phyloP scores from a whole-genome alignment of 1,140 invertebrate genomes.

The Calosoma granatense region DNA sequence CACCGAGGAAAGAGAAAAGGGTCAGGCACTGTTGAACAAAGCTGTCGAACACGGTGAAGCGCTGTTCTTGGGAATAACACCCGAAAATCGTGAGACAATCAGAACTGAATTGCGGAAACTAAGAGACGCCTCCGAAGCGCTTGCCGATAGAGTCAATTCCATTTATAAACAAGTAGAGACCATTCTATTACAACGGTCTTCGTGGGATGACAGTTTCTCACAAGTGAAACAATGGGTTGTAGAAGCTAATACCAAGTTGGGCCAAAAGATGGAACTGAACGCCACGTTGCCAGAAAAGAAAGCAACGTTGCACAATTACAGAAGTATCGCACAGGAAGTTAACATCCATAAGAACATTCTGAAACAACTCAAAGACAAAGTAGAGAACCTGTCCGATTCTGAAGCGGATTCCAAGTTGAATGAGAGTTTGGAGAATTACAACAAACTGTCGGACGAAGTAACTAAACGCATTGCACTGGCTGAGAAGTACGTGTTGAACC shows the following conservation, averaged over 20 bases:
- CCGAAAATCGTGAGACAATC: slow-evolving; percentile 75
- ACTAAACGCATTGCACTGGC: slow-evolving; percentile 52
- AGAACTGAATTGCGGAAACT: slow-evolving; percentile 70
- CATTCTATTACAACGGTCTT: slow-evolving; percentile 75
- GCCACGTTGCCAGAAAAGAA: slow-evolving; percentile 78
- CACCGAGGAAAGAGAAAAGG: slow-evolving; percentile 63
- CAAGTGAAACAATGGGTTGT: slow-evolving; percentile 73
- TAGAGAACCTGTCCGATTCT: slow-evolving; percentile 59
- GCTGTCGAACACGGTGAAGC: slow-evolving; percentile 79
- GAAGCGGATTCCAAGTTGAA: slow-evolving; percentile 60
- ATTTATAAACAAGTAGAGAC: slow-evolving; percentile 79
- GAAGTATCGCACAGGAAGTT: slow-evolving; percentile 70
- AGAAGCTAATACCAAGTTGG: slow-evolving; percentile 59
- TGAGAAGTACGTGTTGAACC: slow-evolving; percentile 66
- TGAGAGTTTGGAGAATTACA: slow-evolving; percentile 58
- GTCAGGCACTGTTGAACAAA: slow-evolving; percentile 64
- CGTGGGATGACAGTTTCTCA: slow-evolving; percentile 80
- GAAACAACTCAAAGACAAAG: slow-evolving; percentile 65
- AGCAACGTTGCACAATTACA: slow-evolving; percentile 63
- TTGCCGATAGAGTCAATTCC: slow-evolving; percentile 73
- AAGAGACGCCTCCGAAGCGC: slow-evolving; percentile 70
- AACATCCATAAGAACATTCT: slow-evolving; percentile 68
- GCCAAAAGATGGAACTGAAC: slow-evolving; percentile 54
- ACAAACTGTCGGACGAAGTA: slow-evolving; percentile 53
- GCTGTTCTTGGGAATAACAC: slow-evolving; percentile 75